phyloP scores from a whole-genome alignment of 2,888 invertebrate species.

The Drosophila nigritarsus region DNA sequence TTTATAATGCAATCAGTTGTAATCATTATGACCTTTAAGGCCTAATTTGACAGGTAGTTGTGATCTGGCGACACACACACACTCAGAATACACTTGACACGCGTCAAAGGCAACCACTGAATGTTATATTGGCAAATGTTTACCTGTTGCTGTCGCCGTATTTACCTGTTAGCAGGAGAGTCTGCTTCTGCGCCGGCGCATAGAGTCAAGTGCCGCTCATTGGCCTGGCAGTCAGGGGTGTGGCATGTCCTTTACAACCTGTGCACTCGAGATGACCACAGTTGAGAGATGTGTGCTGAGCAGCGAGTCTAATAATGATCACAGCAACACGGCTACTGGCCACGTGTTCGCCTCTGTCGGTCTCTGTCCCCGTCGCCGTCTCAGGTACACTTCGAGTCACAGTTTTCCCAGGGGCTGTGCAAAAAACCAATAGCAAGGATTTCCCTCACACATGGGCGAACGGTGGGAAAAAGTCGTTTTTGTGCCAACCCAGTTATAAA shows the following conservation, averaged over 20 bases:
- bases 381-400: constrained; percentile 35
- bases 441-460: constrained; percentile 61
- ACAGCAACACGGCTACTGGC: constrained; percentile 47
- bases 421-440: constrained; percentile 70
- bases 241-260: constrained; percentile 62
- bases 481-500: constrained; percentile 69
- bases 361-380: not conserved
- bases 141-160: constrained; percentile 67
- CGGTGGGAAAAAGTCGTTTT: constrained; percentile 54
- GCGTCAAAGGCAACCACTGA: constrained; percentile 41
- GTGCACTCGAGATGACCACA: constrained; percentile 75
- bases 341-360: constrained; percentile 52
- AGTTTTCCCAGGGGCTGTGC: constrained; percentile 54
- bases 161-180: constrained; percentile 66
- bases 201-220: constrained; percentile 77
- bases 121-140: constrained; percentile 67
- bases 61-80: constrained; percentile 1
- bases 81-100: constrained; percentile 57
- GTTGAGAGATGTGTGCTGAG: constrained; percentile 38
- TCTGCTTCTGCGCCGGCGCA: constrained; percentile 70
- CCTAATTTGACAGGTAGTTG: constrained; percentile 44
- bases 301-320: constrained; percentile 37
- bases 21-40: not conserved
- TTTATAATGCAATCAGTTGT: not conserved
- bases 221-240: constrained; percentile 31